Conservation (phyloP, 2,888 invertebrate genomes). For the Galerucella calmariensis region DNA sequence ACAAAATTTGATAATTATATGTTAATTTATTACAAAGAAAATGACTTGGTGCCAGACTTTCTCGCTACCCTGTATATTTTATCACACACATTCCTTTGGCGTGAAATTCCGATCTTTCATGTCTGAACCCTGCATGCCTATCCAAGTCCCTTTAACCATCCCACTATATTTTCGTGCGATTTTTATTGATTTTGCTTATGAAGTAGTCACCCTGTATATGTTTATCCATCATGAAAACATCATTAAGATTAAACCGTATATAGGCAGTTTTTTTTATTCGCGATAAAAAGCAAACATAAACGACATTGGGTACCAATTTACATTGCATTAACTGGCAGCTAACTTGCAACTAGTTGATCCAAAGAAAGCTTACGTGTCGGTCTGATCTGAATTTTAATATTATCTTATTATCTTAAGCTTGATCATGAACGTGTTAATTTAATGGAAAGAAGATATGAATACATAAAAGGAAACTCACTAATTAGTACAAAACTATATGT, state of each 20-base stretch:
- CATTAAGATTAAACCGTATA: neutral
- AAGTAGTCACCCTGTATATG: neutral
- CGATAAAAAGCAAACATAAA: neutral
- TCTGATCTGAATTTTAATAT: constrained; percentile 6
- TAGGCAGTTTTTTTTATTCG: neutral
- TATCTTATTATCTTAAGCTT: neutral
- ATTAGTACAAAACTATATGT: constrained; percentile 3
- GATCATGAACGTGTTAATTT: neutral
- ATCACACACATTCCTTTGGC: no score
- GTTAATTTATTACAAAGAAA: no score
- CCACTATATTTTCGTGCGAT: no score
- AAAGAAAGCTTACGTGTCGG: neutral
- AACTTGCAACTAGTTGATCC: neutral
- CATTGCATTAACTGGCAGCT: neutral
- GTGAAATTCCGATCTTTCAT: no score
- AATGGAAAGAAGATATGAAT: neutral
- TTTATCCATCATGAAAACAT: neutral
- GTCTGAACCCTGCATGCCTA: no score
- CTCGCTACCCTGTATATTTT: no score
- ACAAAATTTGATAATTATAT: no score
- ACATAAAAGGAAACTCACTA: neutral
- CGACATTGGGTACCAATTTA: neutral
- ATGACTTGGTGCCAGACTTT: no score
- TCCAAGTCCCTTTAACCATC: no score
- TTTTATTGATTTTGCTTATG: no score